Evolutionary conservation across 2,113 vertebrate species (phyloP).

Genomic region (Xiphophorus maculatus): DNA sequence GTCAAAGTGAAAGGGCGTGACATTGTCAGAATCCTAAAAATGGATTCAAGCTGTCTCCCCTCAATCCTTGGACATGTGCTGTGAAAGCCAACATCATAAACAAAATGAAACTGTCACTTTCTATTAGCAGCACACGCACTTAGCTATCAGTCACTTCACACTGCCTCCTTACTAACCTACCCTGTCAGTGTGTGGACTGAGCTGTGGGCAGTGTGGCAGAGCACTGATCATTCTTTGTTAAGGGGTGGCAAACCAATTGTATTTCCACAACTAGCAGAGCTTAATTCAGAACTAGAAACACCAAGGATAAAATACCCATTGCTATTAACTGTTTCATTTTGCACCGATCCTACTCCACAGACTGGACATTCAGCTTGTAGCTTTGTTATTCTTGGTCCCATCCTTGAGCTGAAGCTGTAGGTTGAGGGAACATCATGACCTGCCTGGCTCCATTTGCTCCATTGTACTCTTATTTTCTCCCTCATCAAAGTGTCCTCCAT

Average conservation of each 20-base stretch:
- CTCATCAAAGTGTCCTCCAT: constrained; percentile 24
- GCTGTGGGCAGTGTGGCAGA: constrained; percentile 58
- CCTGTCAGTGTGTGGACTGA: constrained; percentile 65
- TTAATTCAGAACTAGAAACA: constrained; percentile 15
- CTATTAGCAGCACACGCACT: constrained; percentile 47
- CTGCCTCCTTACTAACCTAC: constrained; percentile 65
- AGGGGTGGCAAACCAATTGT: constrained; percentile 21
- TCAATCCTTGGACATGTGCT: constrained; percentile 46
- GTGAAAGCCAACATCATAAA: constrained; percentile 46
- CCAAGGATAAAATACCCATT: background rate
- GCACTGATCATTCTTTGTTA: constrained; percentile 54
- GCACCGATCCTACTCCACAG: constrained; percentile 11
- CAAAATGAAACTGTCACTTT: constrained; percentile 67
- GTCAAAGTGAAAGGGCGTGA: constrained; percentile 51
- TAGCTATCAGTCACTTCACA: constrained; percentile 68
- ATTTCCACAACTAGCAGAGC: constrained; percentile 40
- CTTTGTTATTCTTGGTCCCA: constrained; percentile 12
- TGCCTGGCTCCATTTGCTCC: constrained; percentile 27
- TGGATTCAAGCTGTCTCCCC: constrained; percentile 47
- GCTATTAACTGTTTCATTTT: constrained; percentile 1
- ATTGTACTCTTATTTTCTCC: constrained; percentile 27
- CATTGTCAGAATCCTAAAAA: constrained; percentile 67
- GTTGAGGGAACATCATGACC: constrained; percentile 45
- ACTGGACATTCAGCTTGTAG: constrained; percentile 5
- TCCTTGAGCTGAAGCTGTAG: constrained; percentile 12